Base-by-base conservation (phyloP, 2,797 vertebrate species). In the Lepilemur septentrionalis region DNA sequence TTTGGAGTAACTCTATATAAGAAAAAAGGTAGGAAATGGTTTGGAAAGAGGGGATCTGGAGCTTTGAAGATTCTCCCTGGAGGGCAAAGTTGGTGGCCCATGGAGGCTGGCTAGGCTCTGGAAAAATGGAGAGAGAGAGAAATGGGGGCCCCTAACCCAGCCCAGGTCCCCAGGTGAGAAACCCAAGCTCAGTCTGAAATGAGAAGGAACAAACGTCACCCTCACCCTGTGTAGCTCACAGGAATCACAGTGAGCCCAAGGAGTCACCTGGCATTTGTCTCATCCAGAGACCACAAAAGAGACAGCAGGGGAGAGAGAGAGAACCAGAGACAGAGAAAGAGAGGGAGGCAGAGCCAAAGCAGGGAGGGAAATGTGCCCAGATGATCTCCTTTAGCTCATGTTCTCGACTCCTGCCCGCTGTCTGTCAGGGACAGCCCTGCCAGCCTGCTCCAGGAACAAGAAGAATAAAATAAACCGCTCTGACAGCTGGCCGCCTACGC, bases 171-270 rank as follows among this genome's bases (percentile, higher is more conserved):
- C 11, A 25, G 59, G 2, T 6, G 10, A 92, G 65, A 63, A 79
- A 41, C 22, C 63, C 57, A 69, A 61, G 10, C 14, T 65, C 35
- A 46, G 81, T 35, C 61, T 55, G 28, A 81, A 69, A 30, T 30
- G 67, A 82, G 72, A 79, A 89, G 57, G 46, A 61, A 82, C 30
- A 22, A 63, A 69, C 69, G 5, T 4, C 59, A 82, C 28, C 1
- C 6, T 46, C 25, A 48, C 10, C 12, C 17, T 0, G 6, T 1
- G 17, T 41, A 41, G 69, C 43, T 35, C 38, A 38, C 0, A 0
- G 50, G 7, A 70, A 38, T 32, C 75, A 73, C 6, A 46, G 61
- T 25, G 17, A 38, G 13, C 55, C 72, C 9, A 25, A 17, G 22
- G 32, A 72, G 35, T 30, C 46, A 14, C 43, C n/a, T 3, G 25